These are phyloP conservation scores for Puntigrus tetrazona DNA, from an alignment of 2,113 vertebrate genomes.

Conservation along the genomic window DNA sequence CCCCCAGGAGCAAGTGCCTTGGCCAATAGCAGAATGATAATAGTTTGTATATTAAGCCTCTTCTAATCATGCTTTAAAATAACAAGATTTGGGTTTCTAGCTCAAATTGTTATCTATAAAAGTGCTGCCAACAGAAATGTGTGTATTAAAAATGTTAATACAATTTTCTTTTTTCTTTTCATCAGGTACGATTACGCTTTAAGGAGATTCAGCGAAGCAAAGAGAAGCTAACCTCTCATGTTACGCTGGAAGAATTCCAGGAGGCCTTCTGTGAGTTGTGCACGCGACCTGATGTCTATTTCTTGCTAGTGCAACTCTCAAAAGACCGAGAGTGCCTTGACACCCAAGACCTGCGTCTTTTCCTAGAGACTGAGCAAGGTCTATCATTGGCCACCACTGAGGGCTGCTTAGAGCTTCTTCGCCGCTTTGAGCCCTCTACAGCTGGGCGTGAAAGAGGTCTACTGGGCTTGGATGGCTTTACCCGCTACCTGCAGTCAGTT, in stretches of 20 bases:
- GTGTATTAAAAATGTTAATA: background rate
- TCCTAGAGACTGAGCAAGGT: slow-evolving; percentile 95
- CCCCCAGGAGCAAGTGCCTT: background rate
- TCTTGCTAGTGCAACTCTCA: slow-evolving; percentile 94
- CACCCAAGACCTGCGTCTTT: slow-evolving; percentile 92
- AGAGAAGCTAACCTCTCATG: slow-evolving; percentile 94
- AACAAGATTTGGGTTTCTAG: background rate
- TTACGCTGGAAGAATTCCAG: slow-evolving; percentile 93
- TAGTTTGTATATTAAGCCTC: background rate
- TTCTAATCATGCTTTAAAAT: background rate
- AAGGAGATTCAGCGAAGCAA: slow-evolving; percentile 97
- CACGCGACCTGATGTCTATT: slow-evolving; percentile 95
- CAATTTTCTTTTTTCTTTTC: background rate
- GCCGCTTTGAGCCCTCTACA: slow-evolving; percentile 86
- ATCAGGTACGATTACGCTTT: slow-evolving; percentile 85
- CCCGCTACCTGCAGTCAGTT: slow-evolving; percentile 88
- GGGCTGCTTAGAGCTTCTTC: slow-evolving; percentile 91
- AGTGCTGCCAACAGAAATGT: background rate
- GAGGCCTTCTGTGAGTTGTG: slow-evolving; percentile 95
- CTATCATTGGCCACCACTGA: slow-evolving; percentile 86
- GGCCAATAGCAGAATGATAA: background rate
- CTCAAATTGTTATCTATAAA: background rate
- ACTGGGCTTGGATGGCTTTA: slow-evolving; percentile 93
- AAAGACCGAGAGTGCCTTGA: slow-evolving; percentile 96
- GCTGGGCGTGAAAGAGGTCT: slow-evolving; percentile 87